Evolutionary conservation across 2,113 vertebrate genomes (phyloP).

Genomic region (Callospermophilus lateralis): DNA sequence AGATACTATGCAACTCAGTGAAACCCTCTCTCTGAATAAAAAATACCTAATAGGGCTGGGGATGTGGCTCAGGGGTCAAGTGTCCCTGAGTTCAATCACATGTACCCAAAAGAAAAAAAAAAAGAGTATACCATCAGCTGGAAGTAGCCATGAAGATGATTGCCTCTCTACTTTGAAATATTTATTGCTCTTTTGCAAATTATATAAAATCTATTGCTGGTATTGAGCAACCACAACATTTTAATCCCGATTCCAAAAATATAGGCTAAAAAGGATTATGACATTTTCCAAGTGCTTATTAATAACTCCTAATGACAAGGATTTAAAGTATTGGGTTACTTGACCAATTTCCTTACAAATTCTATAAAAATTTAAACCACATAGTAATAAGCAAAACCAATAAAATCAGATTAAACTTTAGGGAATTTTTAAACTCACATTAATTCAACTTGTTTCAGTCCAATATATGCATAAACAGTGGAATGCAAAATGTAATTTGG

Average conservation of each 20-base stretch:
- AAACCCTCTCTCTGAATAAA: too few relatives aligned
- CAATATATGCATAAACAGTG: neutral
- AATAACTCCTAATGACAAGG: neutral
- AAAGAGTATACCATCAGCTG: neutral
- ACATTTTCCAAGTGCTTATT: neutral
- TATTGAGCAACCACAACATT: constrained; percentile 53
- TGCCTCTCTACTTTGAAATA: constrained; percentile 57
- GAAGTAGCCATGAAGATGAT: constrained; percentile 43
- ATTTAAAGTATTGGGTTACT: constrained; percentile 1
- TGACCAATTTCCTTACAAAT: neutral
- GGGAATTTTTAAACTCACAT: neutral
- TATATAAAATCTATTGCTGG: constrained; percentile 25
- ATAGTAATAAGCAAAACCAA: neutral
- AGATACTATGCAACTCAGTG: too few relatives aligned
- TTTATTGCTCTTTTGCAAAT: constrained; percentile 21
- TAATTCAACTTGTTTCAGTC: neutral
- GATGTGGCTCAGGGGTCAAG: too few relatives aligned
- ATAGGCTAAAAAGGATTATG: neutral
- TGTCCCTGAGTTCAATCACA: too few relatives aligned
- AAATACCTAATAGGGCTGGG: too few relatives aligned
- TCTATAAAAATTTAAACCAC: neutral
- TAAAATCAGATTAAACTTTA: neutral
- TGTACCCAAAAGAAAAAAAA: too few relatives aligned
- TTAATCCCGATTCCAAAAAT: neutral
- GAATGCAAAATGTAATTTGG: constrained; percentile 5